A percentile compares a stretch with the other conserved stretches of the same genome.
These are phyloP conservation scores for Pseudotriccus pelzelni DNA, from an alignment of 2,797 vertebrate species.

Conservation along the genomic window DNA sequence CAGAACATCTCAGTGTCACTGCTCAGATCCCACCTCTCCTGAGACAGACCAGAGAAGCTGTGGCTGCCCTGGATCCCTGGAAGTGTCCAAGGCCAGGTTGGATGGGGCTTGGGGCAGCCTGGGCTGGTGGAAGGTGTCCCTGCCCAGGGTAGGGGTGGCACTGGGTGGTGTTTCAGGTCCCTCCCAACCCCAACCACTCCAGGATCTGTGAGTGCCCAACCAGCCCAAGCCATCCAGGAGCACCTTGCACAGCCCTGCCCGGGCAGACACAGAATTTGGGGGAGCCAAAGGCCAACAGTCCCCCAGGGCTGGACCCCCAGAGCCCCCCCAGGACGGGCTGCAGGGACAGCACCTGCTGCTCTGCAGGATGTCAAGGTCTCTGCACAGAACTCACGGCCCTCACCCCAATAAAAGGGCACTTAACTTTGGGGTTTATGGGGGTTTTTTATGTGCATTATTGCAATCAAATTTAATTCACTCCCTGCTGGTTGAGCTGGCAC, in stretches of 20 bases:
- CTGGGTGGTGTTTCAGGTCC: accelerated
- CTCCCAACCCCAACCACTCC: not conserved
- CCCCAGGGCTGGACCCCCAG: not conserved
- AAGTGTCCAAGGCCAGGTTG: not conserved
- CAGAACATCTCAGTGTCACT: not conserved
- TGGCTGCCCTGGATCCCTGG: not conserved
- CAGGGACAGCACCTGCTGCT: not conserved
- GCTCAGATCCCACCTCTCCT: not conserved
- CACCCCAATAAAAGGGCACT: not conserved
- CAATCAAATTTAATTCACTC: slow-evolving; percentile 54
- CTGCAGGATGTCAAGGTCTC: not conserved
- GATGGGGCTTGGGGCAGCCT: not conserved
- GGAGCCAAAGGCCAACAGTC: not conserved
- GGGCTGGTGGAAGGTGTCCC: not conserved
- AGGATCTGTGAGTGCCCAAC: not conserved
- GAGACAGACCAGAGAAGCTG: not conserved
- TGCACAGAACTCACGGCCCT: not conserved
- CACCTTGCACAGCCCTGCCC: not conserved
- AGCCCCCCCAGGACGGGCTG: not conserved
- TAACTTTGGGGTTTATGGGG: not conserved
- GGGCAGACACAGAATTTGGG: accelerated
- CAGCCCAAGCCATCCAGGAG: not conserved
- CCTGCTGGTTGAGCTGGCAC: slow-evolving; percentile 19
- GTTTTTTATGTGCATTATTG: not conserved
- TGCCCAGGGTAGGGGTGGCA: not conserved